A percentile compares a stretch with the other conserved stretches of the same genome.
phyloP scores from a whole-genome alignment of 1,140 invertebrate species.

The Ylistrum balloti region DNA sequence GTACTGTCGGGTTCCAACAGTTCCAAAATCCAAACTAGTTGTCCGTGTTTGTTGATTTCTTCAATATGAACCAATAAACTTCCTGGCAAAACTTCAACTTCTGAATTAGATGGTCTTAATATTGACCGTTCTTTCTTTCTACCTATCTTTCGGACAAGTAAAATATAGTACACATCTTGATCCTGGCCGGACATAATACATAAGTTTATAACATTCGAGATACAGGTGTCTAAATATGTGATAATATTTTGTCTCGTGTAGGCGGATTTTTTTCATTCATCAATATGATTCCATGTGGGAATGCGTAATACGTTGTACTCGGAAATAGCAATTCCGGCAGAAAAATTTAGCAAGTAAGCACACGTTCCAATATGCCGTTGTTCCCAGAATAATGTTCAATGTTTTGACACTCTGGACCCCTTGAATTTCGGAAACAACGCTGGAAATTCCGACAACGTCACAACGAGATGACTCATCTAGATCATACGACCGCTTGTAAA shows the following conservation, averaged over 20 bases:
- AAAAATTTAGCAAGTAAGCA: background rate
- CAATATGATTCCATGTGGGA: background rate
- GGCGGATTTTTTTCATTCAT: background rate
- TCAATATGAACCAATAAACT: conserved; percentile 65
- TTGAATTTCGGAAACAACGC: background rate
- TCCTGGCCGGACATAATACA: conserved; percentile 61
- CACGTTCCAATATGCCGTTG: background rate
- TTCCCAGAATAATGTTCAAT: background rate
- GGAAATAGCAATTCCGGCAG: background rate
- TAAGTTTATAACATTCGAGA: background rate
- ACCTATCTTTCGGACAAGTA: conserved; percentile 69
- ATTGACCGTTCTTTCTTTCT: conserved; percentile 73
- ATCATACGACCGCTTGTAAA: background rate
- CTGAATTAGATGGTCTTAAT: conserved; percentile 61
- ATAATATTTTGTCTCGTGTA: background rate
- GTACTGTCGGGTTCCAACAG: conserved; percentile 72
- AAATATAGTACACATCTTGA: conserved; percentile 66
- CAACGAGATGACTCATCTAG: background rate
- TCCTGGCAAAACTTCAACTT: conserved; percentile 74
- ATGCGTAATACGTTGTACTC: background rate
- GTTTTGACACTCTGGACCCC: background rate
- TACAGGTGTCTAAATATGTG: background rate
- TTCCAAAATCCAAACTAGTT: conserved; percentile 64
- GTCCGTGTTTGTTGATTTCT: conserved; percentile 46
- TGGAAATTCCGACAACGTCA: conserved; percentile 11